Evolutionary conservation across 2,797 vertebrate genomes (phyloP).

Genomic region (Esox masquinongy): DNA sequence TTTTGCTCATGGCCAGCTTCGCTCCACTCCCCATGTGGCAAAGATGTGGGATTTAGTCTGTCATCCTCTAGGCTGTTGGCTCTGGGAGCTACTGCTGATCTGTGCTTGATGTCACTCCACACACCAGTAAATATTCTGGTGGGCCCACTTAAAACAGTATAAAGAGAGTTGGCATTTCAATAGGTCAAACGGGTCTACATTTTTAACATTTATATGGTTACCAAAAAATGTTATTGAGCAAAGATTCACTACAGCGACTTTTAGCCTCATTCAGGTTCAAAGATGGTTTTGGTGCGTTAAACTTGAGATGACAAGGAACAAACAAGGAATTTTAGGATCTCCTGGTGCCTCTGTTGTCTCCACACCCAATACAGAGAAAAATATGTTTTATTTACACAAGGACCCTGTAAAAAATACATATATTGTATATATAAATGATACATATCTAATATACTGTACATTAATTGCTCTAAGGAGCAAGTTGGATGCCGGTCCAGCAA

Average conservation of each 20-base stretch:
- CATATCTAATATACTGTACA: too few species aligned
- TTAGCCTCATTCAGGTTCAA: neutral
- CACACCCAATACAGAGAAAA: neutral
- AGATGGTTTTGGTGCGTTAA: neutral
- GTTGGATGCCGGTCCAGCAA: neutral
- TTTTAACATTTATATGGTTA: neutral
- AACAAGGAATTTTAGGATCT: neutral
- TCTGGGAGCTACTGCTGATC: conserved; percentile 38
- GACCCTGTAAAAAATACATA: neutral
- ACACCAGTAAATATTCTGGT: conserved; percentile 42
- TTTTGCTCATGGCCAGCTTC: conserved; percentile 12
- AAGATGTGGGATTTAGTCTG: neutral
- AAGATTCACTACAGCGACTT: neutral
- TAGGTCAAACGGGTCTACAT: neutral
- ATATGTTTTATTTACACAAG: neutral
- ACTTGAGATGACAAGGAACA: neutral
- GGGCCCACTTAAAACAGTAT: conserved; percentile 27
- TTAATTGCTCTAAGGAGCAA: neutral
- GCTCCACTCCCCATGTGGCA: conserved; percentile 6
- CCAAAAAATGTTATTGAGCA: neutral
- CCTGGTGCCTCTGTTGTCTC: neutral
- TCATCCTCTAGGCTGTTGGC: conserved; percentile 30
- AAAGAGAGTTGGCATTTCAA: neutral
- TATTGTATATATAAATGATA: neutral
- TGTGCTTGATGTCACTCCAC: conserved; percentile 52